Base-by-base conservation (phyloP, 2,797 vertebrate genomes). In the Phoebastria nigripes region DNA sequence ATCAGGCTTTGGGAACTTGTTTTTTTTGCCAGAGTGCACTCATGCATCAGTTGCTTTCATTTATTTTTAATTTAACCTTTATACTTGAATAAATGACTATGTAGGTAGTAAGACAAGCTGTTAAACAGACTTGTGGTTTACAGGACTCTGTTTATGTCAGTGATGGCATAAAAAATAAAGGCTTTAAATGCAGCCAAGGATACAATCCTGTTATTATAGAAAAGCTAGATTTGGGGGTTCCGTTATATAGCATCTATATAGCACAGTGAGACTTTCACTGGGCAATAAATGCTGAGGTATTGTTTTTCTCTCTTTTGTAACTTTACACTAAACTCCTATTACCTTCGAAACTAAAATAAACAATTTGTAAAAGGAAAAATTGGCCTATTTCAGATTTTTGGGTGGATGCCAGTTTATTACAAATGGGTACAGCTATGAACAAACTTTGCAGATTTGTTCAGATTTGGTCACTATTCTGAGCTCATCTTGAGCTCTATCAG, bases 51-150 rank as follows among this genome's bases (percentile, higher is more conserved):
- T 93, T 95, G 33, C 66, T 94, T 88, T 90, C 26, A 83, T 87
- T 97, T 95, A 92, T 96, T 97, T 96, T 91, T 86, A 83, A 90
- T 90, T 93, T 86, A 86, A 93, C 54, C 13, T 83, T 90, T 90
- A 65, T 81, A 72, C 35, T 78, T 83, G 52, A 90, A 86, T 81
- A 88, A 88, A 88, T 74, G 65, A 37, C 31, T 70, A 63, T 24
- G 44, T 63, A 92, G 91, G 39, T 91, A 90, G 78, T 44, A 86
- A 63, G 72, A 78, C 41, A 91, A 96, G 74, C 80, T 93, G 33
- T 80, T 92, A 42, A 72, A 97, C 69, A 95, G 63, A 85, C 46
- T 74, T 69, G 54, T 78, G 70, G 20, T 74, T 92, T 84, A 82
- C 44, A 66, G 55, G 65, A 87, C 59, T 42, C 24, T 70, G 35